These are phyloP conservation scores for Micromussa lordhowensis DNA, from an alignment of 92 coral and sea anemone species.

Conservation along the genomic window DNA sequence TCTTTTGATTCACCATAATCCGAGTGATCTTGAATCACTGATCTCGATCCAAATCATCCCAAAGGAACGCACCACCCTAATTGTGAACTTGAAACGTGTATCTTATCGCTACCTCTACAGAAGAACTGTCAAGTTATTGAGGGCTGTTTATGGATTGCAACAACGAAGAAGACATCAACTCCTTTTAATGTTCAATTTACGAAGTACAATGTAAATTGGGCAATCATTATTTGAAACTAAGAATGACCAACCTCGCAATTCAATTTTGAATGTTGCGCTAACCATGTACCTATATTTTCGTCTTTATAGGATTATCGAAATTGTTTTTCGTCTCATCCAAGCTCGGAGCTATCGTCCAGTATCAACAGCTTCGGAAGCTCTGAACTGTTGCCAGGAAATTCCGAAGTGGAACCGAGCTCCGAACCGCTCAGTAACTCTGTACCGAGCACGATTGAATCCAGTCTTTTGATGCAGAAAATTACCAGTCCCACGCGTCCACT, in stretches of 20 bases:
- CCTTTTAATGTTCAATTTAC: no score
- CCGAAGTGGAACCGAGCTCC: constrained; percentile 58
- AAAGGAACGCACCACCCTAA: no score
- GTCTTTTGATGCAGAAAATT: constrained; percentile 57
- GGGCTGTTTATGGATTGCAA: no score
- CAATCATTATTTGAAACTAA: no score
- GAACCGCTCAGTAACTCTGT: constrained; percentile 75
- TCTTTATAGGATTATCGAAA: constrained; percentile 88
- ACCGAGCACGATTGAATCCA: constrained; percentile 74
- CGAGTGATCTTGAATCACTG: no score
- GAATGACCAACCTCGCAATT: neutral
- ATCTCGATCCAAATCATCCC: no score
- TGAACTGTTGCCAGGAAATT: constrained; percentile 59
- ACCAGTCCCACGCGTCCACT: constrained; percentile 70
- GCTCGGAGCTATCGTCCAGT: constrained; percentile 90
- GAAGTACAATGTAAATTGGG: neutral
- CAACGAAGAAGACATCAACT: no score
- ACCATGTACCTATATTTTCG: neutral
- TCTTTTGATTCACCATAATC: no score
- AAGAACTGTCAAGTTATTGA: no score
- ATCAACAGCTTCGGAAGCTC: constrained; percentile 88
- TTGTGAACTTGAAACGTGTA: neutral
- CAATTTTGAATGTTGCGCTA: neutral
- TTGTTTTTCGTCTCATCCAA: constrained; percentile 92
- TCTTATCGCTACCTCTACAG: neutral